Base-by-base conservation (phyloP, 2,113 vertebrate species). In the Amblyopsis rosae region DNA sequence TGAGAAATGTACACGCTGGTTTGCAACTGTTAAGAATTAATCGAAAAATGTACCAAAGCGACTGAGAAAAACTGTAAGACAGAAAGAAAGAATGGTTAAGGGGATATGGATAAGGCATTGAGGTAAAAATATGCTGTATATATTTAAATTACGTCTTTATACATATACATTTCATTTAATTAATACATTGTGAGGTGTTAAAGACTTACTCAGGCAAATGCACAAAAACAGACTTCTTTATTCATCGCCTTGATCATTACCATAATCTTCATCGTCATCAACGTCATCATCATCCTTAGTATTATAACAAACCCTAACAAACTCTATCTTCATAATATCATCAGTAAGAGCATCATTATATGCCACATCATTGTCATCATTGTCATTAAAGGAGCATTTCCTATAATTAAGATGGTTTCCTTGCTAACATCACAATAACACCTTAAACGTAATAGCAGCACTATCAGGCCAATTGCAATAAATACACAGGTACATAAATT, bases 401-500 rank as follows among this genome's bases (percentile, higher is more conserved):
- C 7, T 41, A 5, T 41, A 7, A 41, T 41, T 41, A 41, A 41
- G 35, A 35, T 53, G 49, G 4, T 13, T 16, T 47, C 9, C 33
- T 17, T 2, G 17, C 7, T 62, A 54, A 12, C 12, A 12, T 11
- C 12, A 32, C 17, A 12, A 32, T 35, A 47, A 61, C n/a, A 47
- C 9, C n/a, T 59, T 59, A 13, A n/a, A 53, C 12, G 35, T 58
- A 26, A 57, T 73, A 75, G 74, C 69, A 77, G 53, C 68, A 81
- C 56, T 78, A 67, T 77, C 9, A 1, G 67, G 53, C 54, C 57
- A 61, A 59, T 11, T 77, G 79, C 55, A 59, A 81, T 82, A 81
- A 77, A 76, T 82, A 47, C 65, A 49, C 33, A 75, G 65, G 59
- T 79, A 70, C 62, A 70, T 58, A 80, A 6, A 51, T 65, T 76